These are phyloP conservation scores for Sinocyclocheilus maitianheensis DNA, from an alignment of 2,113 vertebrate species.

Conservation along the genomic window DNA sequence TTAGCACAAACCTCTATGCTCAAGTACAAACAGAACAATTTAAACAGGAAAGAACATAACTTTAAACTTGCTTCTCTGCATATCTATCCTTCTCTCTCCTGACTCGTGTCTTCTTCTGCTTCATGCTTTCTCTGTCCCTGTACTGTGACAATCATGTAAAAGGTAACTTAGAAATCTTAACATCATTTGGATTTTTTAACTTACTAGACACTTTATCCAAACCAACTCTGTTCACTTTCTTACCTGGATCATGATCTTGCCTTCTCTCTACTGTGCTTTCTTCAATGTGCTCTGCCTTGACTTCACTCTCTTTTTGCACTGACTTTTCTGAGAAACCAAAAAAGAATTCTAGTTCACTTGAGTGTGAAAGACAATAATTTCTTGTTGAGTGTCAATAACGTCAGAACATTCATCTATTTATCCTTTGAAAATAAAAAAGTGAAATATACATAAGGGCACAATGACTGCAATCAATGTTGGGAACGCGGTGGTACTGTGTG, in stretches of 20 bases:
- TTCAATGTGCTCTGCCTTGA: not conserved
- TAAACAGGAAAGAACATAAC: too few relatives aligned
- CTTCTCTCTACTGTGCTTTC: not conserved
- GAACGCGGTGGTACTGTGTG: not conserved
- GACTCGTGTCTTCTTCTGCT: too few relatives aligned
- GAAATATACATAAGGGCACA: not conserved
- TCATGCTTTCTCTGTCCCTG: too few relatives aligned
- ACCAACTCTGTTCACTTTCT: not conserved
- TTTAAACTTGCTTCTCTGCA: too few relatives aligned
- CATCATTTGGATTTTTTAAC: not conserved
- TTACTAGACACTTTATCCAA: not conserved
- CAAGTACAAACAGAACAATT: too few relatives aligned
- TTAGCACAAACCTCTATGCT: too few relatives aligned
- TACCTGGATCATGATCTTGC: not conserved
- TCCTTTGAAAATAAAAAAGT: not conserved
- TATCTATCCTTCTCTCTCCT: too few relatives aligned
- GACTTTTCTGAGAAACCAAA: not conserved
- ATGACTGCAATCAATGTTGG: not conserved
- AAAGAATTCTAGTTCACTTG: not conserved
- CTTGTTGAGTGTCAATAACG: not conserved
- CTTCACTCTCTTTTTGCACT: not conserved
- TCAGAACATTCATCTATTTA: not conserved
- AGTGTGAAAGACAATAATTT: constrained; percentile 1
- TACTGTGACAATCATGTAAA: too few relatives aligned
- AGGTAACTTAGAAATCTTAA: too few relatives aligned